A percentile compares a stretch with the other conserved stretches of the same genome.
phyloP scores from a whole-genome alignment of 2,113 vertebrate genomes.

The Phoxinus phoxinus region DNA sequence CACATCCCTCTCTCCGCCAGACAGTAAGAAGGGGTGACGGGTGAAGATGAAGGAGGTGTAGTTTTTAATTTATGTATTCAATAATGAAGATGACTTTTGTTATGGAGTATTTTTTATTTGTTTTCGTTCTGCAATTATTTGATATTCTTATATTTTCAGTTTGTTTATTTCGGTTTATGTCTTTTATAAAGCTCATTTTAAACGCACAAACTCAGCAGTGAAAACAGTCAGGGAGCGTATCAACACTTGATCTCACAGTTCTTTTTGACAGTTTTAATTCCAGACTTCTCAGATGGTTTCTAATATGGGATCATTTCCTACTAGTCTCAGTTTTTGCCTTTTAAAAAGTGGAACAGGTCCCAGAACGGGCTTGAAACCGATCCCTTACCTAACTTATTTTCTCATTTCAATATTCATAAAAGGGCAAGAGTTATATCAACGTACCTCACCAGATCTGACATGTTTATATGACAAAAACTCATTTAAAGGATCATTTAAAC shows the following conservation, averaged over 20 bases:
- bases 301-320: slow-evolving; percentile 5
- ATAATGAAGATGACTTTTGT: slow-evolving; percentile 46
- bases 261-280: neutral
- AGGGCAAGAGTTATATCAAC: neutral
- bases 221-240: slow-evolving; percentile 48
- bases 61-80: slow-evolving; percentile 57
- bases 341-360: neutral
- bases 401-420: neutral
- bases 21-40: slow-evolving; percentile 39
- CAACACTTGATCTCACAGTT: slow-evolving; percentile 34
- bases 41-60: slow-evolving; percentile 38
- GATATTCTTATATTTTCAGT: slow-evolving; percentile 21
- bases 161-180: slow-evolving; percentile 35
- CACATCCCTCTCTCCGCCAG: slow-evolving; percentile 35
- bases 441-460: slow-evolving; percentile 7
- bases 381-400: slow-evolving; percentile 2
- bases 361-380: neutral
- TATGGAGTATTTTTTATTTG: slow-evolving; percentile 32
- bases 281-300: neutral
- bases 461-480: slow-evolving; percentile 14
- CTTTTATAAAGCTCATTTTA: slow-evolving; percentile 31
- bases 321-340: neutral
- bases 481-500: neutral
- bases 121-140: slow-evolving; percentile 42
- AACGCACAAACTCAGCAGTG: slow-evolving; percentile 37